Evolutionary conservation across 1,140 invertebrate species (phyloP), one percentile per base, ranked within the genome.

Genomic region (Trichogramma pretiosum): DNA sequence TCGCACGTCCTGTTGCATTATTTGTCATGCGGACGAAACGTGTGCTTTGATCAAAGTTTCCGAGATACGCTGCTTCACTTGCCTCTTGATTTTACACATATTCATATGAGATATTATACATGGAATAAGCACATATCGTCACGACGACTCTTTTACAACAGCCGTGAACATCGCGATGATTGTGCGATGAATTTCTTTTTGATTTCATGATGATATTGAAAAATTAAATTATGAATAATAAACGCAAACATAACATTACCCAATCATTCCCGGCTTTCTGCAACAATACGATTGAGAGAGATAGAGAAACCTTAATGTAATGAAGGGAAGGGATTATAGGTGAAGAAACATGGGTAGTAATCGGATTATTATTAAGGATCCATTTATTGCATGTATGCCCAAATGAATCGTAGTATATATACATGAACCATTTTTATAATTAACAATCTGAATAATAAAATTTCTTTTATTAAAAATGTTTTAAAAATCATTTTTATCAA

Each of bases 221-320:
- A 33, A 45, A n/a, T n/a, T n/a, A 40, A 30, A 46, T 40, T 37
- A 46, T 22, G 17, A 45, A 50, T 36, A 50, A 32, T 46, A 40
- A 50, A 36, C 40, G 19, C 40, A 50, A 42, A 47, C 44, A 37
- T 47, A 46, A 52, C 38, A 46, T 52, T 52, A 47, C 44, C 44
- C 33, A 46, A 52, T 32, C 32, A 46, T 41, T 46, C 33, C 44
- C 33, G 34, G 38, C 39, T 40, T 33, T 61, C 63, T 68, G 63
- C 53, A 68, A 65, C 56, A 61, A 62, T 57, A 59, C 47, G 48
- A 61, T 59, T 63, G 26, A 59, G 52, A 43, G 34, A 49, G 32
- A 32, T 45, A 34, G 32, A 7, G 24, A 28, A 28, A 28, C 33
- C 17, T 48, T 28, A 19, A 44, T 42, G 36, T 41, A 22, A 35